Conservation (phyloP, 1,140 invertebrate species). For the Drosophila ficusphila region DNA sequence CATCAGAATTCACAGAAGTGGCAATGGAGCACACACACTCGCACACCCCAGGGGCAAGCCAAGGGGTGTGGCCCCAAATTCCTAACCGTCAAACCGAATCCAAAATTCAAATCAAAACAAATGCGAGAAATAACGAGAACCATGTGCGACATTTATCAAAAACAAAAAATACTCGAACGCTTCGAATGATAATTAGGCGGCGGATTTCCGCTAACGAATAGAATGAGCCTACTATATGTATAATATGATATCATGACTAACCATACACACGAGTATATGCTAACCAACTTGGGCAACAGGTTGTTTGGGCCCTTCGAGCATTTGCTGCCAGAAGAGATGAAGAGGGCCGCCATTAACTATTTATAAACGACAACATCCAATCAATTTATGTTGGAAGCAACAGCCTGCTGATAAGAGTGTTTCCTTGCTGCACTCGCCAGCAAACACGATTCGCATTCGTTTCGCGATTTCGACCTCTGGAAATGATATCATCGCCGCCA, state of each 20-base stretch:
- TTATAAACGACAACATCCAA: not conserved
- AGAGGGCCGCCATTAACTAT: not conserved
- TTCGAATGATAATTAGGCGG: constrained; percentile 51
- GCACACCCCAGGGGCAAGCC: too few species aligned
- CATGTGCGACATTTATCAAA: constrained; percentile 20
- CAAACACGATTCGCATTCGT: not conserved
- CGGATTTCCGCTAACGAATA: constrained; percentile 51
- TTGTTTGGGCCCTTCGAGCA: not conserved
- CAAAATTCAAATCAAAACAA: constrained; percentile 32
- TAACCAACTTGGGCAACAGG: constrained; percentile 10
- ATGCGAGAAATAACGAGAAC: constrained; percentile 13
- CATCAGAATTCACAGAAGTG: constrained; percentile 20
- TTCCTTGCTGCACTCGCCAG: not conserved
- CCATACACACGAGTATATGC: not conserved
- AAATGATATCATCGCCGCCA: constrained; percentile 39
- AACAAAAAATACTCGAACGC: constrained; percentile 2
- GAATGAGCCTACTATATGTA: too few species aligned
- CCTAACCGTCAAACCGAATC: constrained; percentile 10
- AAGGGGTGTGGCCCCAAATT: constrained; percentile 22
- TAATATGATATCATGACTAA: constrained; percentile 17
- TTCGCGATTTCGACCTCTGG: constrained; percentile 1
- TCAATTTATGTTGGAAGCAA: not conserved
- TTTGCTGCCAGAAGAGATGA: not conserved
- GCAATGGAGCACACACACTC: too few species aligned
- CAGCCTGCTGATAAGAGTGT: not conserved